Conservation (phyloP, 2,113 vertebrate genomes). For the Cheirogaleus medius region DNA sequence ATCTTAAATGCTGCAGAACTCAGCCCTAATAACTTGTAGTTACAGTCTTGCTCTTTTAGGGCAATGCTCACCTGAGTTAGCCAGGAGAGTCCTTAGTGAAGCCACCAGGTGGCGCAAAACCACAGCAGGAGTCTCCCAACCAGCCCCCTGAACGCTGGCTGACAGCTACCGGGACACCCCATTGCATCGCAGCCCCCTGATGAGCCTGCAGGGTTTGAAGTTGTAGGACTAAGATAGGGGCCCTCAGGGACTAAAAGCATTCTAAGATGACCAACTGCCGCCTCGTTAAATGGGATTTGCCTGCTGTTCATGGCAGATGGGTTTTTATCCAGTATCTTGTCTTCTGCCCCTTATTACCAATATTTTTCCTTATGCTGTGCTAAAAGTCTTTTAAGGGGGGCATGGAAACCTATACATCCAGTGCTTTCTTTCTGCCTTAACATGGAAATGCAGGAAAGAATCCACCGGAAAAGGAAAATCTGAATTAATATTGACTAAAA, state of each 20-base stretch:
- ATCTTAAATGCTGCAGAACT: neutral
- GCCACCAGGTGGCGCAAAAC: conserved; percentile 28
- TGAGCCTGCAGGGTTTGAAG: neutral
- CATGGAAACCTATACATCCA: too few species aligned
- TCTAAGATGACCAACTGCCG: neutral
- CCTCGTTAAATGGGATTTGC: neutral
- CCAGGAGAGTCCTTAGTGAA: neutral
- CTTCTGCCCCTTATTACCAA: neutral
- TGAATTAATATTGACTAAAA: neutral
- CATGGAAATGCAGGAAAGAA: neutral
- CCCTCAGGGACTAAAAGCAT: neutral
- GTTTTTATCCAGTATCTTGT: neutral
- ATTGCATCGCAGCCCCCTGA: rapidly evolving
- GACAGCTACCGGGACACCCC: rapidly evolving
- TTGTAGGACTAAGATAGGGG: neutral
- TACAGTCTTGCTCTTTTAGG: neutral
- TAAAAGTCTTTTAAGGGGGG: neutral
- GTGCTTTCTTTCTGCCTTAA: neutral
- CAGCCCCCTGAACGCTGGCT: rapidly evolving
- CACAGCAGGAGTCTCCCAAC: neutral
- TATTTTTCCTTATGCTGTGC: neutral
- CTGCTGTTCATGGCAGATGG: neutral
- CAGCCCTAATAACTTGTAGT: neutral
- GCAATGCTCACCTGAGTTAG: neutral
- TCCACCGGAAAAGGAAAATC: neutral